Base-by-base conservation (phyloP, 2,797 vertebrate genomes). In the Philypnodon macrostomus region DNA sequence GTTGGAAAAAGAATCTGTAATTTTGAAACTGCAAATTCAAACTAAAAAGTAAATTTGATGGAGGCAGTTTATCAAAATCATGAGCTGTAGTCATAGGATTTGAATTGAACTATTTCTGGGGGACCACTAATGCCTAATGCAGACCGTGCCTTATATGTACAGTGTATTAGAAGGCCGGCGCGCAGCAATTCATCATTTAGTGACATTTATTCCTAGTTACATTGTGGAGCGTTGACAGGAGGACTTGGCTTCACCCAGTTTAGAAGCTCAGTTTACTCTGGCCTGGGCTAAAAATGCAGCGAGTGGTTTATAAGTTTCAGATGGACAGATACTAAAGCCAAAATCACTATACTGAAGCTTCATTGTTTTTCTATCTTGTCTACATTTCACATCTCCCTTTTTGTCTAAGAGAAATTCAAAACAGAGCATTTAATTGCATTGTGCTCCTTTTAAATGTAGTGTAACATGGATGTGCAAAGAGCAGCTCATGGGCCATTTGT, bases 161-260 rank as follows among this genome's bases (percentile, higher is more conserved):
- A 1, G 23, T 3, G 14, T 29, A 42, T 17, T 11, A 16, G 9
- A 4, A 41, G 14, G 13, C 39, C 39, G 16, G 13, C 9, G 13
- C 23, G 27, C 13, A 2, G 39, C 15, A 42, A 33, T 42, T 42
- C 24, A 42, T 42, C 39, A 42, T 13, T 3, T 10, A 10, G 23
- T 42, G 39, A 42, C 39, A 14, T 42, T 42, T 42, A 42, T 42
- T 42, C 39, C 24, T 17, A 24, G 39, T 42, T 42, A 42, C 39
- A 42, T 42, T 42, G 39, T 42, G 23, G 16, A 42, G 39, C 15
- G 39, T 15, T 42, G 39, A 42, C 39, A 42, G 39, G 24, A 13
- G 4, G 24, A 42, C 39, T 42, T 42, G 39, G 39, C 39, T 42
- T 24, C 24, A 9, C 26, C 39, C 13, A 13, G 24, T 27, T 42